Percentiles rank a stretch among this genome's conserved stretches.
Evolutionary conservation across 2,888 invertebrate species (phyloP).

Genomic region (Rhopalosiphum nymphaeae): DNA sequence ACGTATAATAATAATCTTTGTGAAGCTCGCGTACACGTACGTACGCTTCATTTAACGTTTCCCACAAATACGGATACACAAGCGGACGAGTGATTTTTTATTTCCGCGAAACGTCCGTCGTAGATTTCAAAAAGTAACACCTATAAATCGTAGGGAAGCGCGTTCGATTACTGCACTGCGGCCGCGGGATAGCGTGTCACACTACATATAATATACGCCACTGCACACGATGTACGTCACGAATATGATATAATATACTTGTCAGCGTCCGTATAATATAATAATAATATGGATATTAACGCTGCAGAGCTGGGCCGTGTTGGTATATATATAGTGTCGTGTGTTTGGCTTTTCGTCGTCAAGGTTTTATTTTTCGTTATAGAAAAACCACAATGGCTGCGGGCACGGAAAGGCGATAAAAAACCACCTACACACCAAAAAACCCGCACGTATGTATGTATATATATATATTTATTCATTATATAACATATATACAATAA

Average conservation of each 20-base stretch:
- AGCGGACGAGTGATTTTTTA: too few relatives aligned
- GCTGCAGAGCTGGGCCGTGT: neutral
- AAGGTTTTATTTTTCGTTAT: slow-evolving; percentile 49
- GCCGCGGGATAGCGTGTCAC: neutral
- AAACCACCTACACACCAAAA: neutral
- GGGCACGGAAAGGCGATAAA: slow-evolving; percentile 57
- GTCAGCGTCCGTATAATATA: neutral
- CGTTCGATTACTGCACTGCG: neutral
- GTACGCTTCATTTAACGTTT: too few relatives aligned
- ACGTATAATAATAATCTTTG: neutral
- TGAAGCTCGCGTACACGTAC: too few relatives aligned
- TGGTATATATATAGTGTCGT: neutral
- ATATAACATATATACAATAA: neutral
- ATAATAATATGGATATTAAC: neutral
- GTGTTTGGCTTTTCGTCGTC: slow-evolving; percentile 63
- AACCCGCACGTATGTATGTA: neutral
- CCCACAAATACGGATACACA: too few relatives aligned
- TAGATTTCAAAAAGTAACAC: neutral
- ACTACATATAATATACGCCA: neutral
- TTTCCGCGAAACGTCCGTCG: neutral
- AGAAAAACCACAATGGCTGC: slow-evolving; percentile 45
- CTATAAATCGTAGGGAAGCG: neutral
- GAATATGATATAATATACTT: neutral
- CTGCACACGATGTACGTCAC: neutral
- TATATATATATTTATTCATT: neutral